A percentile compares a stretch with the other conserved stretches of the same genome.
These are phyloP conservation scores for Alviniconcha marisindica DNA, from an alignment of 1,140 invertebrate genomes.

Conservation along the genomic window DNA sequence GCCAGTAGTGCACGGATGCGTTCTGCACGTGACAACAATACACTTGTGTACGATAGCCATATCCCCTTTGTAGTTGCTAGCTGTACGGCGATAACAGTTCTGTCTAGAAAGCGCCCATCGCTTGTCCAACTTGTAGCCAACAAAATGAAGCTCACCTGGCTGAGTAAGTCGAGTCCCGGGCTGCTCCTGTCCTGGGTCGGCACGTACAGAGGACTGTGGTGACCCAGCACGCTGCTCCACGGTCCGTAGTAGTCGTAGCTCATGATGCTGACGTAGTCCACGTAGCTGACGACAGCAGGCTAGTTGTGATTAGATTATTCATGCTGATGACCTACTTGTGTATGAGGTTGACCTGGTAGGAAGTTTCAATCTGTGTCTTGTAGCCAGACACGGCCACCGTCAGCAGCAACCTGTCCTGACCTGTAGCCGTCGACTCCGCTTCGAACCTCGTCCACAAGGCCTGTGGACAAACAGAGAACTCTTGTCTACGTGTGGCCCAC, in stretches of 20 bases:
- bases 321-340: neutral
- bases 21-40: conserved; percentile 55
- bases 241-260: conserved; percentile 23
- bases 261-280: conserved; percentile 29
- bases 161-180: neutral
- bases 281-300: too few species aligned
- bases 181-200: neutral
- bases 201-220: conserved; percentile 19
- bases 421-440: neutral
- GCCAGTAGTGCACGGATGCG: conserved; percentile 80
- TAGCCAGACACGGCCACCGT: neutral
- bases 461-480: neutral
- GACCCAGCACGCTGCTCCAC: conserved; percentile 19
- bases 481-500: too few species aligned
- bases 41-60: too few species aligned
- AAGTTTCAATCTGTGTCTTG: neutral
- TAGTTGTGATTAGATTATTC: too few species aligned
- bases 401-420: neutral
- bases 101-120: too few species aligned
- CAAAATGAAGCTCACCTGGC: conserved; percentile 18
- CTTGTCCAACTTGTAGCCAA: too few species aligned
- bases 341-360: neutral
- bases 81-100: too few species aligned
- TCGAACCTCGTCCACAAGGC: neutral
- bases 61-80: too few species aligned